phyloP scores from a whole-genome alignment of 2,797 vertebrate genomes.

The Sebastolobus altivelis region DNA sequence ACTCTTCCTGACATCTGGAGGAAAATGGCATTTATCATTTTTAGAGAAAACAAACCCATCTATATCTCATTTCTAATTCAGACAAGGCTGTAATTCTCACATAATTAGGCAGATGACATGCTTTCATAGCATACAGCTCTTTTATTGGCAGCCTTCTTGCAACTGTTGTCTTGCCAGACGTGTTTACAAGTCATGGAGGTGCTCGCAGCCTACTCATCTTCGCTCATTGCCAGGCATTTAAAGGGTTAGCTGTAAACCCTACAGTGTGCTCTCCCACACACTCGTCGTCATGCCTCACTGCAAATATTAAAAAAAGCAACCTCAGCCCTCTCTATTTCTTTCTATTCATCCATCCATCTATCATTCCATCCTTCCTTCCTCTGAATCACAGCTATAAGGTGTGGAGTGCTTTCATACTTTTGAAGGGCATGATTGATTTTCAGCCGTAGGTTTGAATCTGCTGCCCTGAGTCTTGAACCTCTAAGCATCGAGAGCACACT shows the following conservation, averaged over 20 bases:
- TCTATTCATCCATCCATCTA: slow-evolving; percentile 16
- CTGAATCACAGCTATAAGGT: slow-evolving; percentile 38
- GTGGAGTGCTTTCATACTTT: slow-evolving; percentile 36
- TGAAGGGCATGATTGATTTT: slow-evolving; percentile 80
- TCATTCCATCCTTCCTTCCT: not conserved
- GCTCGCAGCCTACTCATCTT: slow-evolving; percentile 33
- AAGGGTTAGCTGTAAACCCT: slow-evolving; percentile 49
- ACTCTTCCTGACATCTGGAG: slow-evolving; percentile 20
- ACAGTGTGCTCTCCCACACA: slow-evolving; percentile 46
- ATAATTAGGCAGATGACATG: slow-evolving; percentile 64
- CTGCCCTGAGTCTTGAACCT: slow-evolving; percentile 63
- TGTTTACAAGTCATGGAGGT: slow-evolving; percentile 41
- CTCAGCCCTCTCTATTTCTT: slow-evolving; percentile 26
- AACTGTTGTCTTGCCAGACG: slow-evolving; percentile 56
- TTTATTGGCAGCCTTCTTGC: slow-evolving; percentile 43
- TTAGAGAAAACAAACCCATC: slow-evolving; percentile 44
- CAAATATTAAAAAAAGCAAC: slow-evolving; percentile 35
- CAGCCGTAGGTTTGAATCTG: slow-evolving; percentile 64
- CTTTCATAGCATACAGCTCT: slow-evolving; percentile 45
- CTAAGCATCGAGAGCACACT: slow-evolving; percentile 56
- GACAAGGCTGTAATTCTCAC: slow-evolving; percentile 52
- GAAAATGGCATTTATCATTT: slow-evolving; percentile 40
- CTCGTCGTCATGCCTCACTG: slow-evolving; percentile 11
- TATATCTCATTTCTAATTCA: slow-evolving; percentile 47
- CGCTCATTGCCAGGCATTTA: slow-evolving; percentile 42